Evolutionary conservation across 2,888 invertebrate species (phyloP), one percentile per base, ranked within the genome.

Genomic region (Lasioglossum figueresi): DNA sequence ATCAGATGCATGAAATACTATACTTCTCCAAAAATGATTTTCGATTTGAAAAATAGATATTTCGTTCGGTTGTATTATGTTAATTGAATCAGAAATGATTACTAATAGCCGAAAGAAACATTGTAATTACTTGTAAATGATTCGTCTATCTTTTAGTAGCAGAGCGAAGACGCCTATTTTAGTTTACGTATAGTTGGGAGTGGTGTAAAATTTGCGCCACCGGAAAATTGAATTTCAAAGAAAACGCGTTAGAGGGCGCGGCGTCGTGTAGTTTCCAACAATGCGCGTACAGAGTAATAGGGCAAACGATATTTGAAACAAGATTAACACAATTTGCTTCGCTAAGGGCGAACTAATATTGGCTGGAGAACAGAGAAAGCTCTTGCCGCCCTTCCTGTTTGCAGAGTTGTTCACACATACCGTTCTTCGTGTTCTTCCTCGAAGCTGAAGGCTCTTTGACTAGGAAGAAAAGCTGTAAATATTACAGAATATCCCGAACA

Each of bases 391-490:
- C 56, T 56, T 34, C 56, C 79, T 83, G 72, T 83, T 79, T 79
- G 72, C 84, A 31, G 56, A 72, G 73, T 76, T 68, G 72, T 75
- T 79, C 83, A 71, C 71, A 84, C 84, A 48, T 66, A 76, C 37
- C n/a, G 72, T 66, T 68, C 68, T 63, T 76, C 77, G 43, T 14
- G 75, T 75, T 80, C 75, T 74, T 48, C 71, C 75, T 56, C 48
- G 59, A 43, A 70, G 43, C 74, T 43, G 63, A 63, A 74, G 40
- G 43, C 85, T 52, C 73, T 84, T 80, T 75, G 52, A 77, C 70
- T 66, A 34, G 48, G 59, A 74, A 71, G 76, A 77, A 85, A 74
- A n/a, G 77, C 45, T 80, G 85, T 72, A 85, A 85, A 85, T 85
- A 80, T 80, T 80, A 73, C 56, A 80, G 45, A 85, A 77, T 63